phyloP scores from a whole-genome alignment of 2,797 vertebrate genomes.

The Eurystomus glaucurus region DNA sequence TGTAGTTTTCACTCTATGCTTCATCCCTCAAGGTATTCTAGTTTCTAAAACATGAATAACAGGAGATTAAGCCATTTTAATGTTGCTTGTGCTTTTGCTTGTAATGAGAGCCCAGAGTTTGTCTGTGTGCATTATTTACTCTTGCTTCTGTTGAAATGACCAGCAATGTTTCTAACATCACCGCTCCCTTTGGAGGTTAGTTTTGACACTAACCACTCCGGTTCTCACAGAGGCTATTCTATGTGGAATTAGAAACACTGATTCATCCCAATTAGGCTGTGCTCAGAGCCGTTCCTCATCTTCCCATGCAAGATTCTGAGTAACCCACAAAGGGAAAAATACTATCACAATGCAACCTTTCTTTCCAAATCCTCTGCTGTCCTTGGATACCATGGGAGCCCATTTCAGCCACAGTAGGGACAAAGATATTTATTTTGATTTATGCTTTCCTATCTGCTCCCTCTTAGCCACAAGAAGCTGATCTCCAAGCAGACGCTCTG shows the following conservation, averaged over 20 bases:
- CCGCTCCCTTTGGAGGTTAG: not conserved
- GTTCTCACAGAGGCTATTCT: slow-evolving; percentile 38
- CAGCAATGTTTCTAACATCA: not conserved
- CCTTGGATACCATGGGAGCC: slow-evolving; percentile 28
- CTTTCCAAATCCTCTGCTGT: slow-evolving; percentile 40
- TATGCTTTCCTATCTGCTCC: slow-evolving; percentile 58
- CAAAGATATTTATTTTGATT: slow-evolving; percentile 65
- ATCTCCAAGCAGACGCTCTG: not conserved
- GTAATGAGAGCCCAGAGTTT: not conserved
- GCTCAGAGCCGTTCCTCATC: not conserved
- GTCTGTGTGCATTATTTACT: not conserved
- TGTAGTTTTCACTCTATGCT: not conserved
- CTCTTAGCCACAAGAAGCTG: slow-evolving; percentile 8
- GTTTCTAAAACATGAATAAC: not conserved
- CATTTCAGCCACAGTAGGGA: slow-evolving; percentile 9
- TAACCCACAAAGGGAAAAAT: slow-evolving; percentile 44
- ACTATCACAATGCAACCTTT: slow-evolving; percentile 37
- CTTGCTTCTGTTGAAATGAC: not conserved
- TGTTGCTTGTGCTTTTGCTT: not conserved
- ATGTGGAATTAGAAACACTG: slow-evolving; percentile 15
- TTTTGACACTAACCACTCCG: not conserved
- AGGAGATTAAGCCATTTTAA: not conserved
- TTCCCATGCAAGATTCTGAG: slow-evolving; percentile 32
- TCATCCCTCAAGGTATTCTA: not conserved
- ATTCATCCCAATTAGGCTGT: slow-evolving; percentile 21